Conservation (phyloP, 92 coral and sea anemone genomes). For the Meandrina meandrites region DNA sequence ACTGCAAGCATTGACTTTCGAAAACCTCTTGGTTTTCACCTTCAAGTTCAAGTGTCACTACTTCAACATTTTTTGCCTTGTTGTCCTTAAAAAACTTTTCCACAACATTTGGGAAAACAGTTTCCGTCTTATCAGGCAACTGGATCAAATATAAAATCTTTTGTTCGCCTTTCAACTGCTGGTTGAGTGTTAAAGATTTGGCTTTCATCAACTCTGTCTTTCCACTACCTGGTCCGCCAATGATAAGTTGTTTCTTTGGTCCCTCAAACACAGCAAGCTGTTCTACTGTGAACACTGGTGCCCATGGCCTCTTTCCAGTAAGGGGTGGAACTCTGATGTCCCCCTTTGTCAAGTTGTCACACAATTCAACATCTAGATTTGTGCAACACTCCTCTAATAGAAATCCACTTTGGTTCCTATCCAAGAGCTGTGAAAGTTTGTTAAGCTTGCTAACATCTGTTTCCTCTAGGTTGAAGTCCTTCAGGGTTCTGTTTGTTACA, state of each 20-base stretch:
- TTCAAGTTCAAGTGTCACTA: slow-evolving; percentile 21
- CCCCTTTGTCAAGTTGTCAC: slow-evolving; percentile 8
- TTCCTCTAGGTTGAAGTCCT: slow-evolving; percentile 14
- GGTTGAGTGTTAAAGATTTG: slow-evolving; percentile 36
- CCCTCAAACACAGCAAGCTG: slow-evolving; percentile 63
- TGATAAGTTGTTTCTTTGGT: slow-evolving; percentile 52
- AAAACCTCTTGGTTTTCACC: slow-evolving; percentile 26
- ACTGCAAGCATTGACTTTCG: slow-evolving; percentile 2
- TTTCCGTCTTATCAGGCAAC: slow-evolving; percentile 17
- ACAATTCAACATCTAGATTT: slow-evolving; percentile 13
- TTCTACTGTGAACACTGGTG: slow-evolving; percentile 44
- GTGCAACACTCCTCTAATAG: slow-evolving; percentile 18
- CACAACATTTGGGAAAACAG: slow-evolving; percentile 34
- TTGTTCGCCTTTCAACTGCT: slow-evolving; percentile 8
- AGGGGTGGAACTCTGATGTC: slow-evolving; percentile 18
- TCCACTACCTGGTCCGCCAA: slow-evolving; percentile 60
- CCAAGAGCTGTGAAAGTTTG: slow-evolving; percentile 15
- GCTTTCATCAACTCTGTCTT: slow-evolving; percentile 59
- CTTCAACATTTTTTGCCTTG: slow-evolving; percentile 22
- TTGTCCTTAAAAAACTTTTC: slow-evolving; percentile 29
- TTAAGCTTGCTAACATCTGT: slow-evolving; percentile 13
- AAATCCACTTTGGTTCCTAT: slow-evolving; percentile 12
- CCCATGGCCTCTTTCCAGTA: slow-evolving; percentile 1
- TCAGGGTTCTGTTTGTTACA: slow-evolving; percentile 7
- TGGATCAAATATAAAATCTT: slow-evolving; percentile 34